A percentile compares a stretch with the other conserved stretches of the same genome.
Evolutionary conservation across 2,113 vertebrate genomes (phyloP).

Genomic region (Chaetorhynchus papuensis): DNA sequence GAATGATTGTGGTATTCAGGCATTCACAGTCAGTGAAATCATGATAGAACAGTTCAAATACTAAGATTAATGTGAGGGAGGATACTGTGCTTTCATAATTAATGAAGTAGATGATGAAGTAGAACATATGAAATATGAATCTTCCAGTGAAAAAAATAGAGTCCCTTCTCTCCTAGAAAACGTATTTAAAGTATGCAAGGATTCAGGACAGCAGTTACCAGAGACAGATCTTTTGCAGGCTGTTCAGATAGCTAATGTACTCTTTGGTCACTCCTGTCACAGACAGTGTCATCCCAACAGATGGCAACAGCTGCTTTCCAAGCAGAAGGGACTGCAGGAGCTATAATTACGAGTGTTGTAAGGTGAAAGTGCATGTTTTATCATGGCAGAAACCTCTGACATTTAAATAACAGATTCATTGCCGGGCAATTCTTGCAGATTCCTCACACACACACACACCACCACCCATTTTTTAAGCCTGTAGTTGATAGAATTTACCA

Average conservation of each 20-base stretch:
- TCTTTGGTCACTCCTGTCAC: background rate
- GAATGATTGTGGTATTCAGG: background rate
- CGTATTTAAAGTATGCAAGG: background rate
- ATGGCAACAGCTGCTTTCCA: background rate
- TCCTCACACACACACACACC: no score
- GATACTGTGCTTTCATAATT: background rate
- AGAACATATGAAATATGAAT: background rate
- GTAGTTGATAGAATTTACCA: background rate
- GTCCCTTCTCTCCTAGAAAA: background rate
- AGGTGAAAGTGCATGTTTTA: background rate
- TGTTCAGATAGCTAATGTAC: background rate
- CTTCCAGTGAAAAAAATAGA: background rate
- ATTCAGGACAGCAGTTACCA: background rate
- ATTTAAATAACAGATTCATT: background rate
- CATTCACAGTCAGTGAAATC: background rate
- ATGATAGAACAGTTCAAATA: background rate
- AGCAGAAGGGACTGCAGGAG: background rate
- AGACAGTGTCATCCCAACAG: background rate
- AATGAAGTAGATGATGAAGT: background rate
- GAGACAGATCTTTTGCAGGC: background rate
- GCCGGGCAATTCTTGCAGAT: background rate
- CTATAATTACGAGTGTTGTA: background rate
- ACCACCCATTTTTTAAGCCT: background rate
- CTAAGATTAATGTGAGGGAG: background rate
- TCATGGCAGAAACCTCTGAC: background rate